These are phyloP conservation scores for Prenolepis imparis DNA, from an alignment of 2,888 invertebrate species.

Conservation along the genomic window DNA sequence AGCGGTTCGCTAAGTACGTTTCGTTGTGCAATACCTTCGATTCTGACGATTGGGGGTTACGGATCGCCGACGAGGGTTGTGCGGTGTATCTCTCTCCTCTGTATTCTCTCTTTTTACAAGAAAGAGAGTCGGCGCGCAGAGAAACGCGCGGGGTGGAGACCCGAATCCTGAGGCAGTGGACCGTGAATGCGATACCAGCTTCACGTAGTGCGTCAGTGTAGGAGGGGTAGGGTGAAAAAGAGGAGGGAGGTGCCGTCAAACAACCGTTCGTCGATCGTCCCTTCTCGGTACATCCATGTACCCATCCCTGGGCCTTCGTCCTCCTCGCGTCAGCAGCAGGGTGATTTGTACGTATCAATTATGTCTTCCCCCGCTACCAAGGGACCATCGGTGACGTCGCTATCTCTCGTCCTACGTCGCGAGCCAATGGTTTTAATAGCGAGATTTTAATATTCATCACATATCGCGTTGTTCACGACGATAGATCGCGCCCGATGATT, in stretches of 20 bases:
- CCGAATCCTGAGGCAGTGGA: conserved; percentile 81
- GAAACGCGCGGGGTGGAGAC: conserved; percentile 66
- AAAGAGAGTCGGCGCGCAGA: conserved; percentile 65
- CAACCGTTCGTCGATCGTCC: conserved; percentile 77
- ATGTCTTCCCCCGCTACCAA: conserved; percentile 62
- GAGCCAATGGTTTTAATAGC: conserved; percentile 32
- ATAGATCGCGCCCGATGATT: neutral
- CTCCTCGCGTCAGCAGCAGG: conserved; percentile 73
- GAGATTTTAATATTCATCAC: neutral
- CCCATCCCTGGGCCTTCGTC: conserved; percentile 58
- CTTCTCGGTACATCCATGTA: conserved; percentile 63
- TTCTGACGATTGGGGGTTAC: conserved; percentile 70
- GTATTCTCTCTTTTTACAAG: conserved; percentile 63
- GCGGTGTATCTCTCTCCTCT: conserved; percentile 37
- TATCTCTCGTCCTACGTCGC: conserved; percentile 26
- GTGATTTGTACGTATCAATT: conserved; percentile 83
- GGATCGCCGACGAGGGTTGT: conserved; percentile 64
- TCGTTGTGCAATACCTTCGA: conserved; percentile 67
- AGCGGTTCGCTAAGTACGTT: conserved; percentile 69
- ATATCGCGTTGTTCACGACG: neutral
- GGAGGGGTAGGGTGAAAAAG: neutral
- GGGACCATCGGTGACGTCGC: conserved; percentile 34
- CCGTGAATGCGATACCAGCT: conserved; percentile 85
- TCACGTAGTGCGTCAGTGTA: conserved; percentile 74
- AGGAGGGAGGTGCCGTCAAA: conserved; percentile 74